These are phyloP conservation scores for Callipepla californica DNA, from an alignment of 2,113 vertebrate genomes.

Conservation along the genomic window DNA sequence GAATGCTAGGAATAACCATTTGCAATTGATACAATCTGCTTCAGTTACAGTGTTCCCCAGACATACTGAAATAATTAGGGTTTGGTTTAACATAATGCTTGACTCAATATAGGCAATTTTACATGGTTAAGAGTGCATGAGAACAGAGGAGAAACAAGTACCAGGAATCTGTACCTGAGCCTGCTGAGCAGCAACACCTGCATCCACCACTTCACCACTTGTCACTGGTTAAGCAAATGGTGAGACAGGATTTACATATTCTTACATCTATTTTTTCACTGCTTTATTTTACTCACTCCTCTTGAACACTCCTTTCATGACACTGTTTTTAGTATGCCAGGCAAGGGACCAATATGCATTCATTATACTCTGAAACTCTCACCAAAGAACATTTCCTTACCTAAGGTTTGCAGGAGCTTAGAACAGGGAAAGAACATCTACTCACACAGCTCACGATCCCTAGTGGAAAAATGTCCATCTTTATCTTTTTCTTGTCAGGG, in stretches of 20 bases:
- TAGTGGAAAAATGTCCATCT: background rate
- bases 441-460: background rate
- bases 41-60: background rate
- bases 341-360: background rate
- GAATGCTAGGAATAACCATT: background rate
- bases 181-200: background rate
- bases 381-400: background rate
- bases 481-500: background rate
- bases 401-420: background rate
- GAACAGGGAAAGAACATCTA: background rate
- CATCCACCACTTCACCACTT: background rate
- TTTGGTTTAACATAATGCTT: background rate
- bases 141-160: background rate
- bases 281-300: background rate
- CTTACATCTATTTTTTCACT: background rate
- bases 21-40: background rate
- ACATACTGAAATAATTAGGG: background rate
- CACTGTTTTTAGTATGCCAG: background rate
- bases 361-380: background rate
- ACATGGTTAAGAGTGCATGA: background rate
- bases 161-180: background rate
- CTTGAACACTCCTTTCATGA: background rate
- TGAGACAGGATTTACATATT: background rate
- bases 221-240: background rate
- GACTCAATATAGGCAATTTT: background rate